A percentile compares a stretch with the other conserved stretches of the same genome.
phyloP scores from a whole-genome alignment of 2,888 invertebrate genomes.

The Caenorhabditis parvicauda region DNA sequence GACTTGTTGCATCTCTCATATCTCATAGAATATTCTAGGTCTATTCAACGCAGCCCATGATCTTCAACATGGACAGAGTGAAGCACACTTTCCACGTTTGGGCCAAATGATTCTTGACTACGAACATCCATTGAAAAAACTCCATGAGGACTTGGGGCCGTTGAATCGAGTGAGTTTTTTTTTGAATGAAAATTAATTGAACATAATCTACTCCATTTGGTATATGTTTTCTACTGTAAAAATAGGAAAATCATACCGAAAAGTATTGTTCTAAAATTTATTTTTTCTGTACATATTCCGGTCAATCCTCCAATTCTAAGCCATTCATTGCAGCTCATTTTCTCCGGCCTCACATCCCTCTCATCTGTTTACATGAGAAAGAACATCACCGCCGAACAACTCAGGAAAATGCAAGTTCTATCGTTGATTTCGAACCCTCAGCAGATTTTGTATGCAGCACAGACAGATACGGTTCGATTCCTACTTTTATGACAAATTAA shows the following conservation, averaged over 20 bases:
- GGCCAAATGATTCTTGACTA: constrained; percentile 98
- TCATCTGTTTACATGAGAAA: constrained; percentile 83
- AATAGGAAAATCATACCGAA: neutral
- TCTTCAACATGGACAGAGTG: constrained; percentile 80
- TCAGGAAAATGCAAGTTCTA: constrained; percentile 72
- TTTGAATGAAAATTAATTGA: constrained; percentile 6
- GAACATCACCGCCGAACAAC: constrained; percentile 87
- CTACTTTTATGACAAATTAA: neutral
- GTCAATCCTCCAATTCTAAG: constrained; percentile 60
- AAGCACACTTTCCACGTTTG: constrained; percentile 78
- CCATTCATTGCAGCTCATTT: constrained; percentile 71
- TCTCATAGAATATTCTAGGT: constrained; percentile 67
- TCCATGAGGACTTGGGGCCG: constrained; percentile 93
- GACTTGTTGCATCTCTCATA: neutral
- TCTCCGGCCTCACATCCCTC: constrained; percentile 82
- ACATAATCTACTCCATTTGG: neutral
- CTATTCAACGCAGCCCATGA: constrained; percentile 97
- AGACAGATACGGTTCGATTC: constrained; percentile 76
- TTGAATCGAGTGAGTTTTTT: constrained; percentile 73
- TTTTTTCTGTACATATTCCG: neutral
- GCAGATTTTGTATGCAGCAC: constrained; percentile 87
- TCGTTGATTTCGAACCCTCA: constrained; percentile 90
- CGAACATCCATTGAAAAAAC: constrained; percentile 87
- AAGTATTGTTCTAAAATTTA: constrained; percentile 60
- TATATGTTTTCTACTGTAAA: neutral